Conservation (phyloP, 64 coral and sea anemone genomes). For the Actinia tenebrosa region DNA sequence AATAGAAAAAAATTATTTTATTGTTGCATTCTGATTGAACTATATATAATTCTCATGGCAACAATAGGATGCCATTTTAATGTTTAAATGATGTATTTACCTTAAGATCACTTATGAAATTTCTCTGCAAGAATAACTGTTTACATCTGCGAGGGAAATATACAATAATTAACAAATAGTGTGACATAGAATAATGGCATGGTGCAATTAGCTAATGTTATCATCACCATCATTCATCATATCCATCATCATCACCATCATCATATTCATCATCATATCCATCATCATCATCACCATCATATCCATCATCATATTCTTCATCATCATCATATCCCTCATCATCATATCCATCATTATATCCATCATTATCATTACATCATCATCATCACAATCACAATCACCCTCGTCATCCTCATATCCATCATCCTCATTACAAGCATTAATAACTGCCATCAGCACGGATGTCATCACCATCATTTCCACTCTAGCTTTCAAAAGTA, state of each 20-base stretch:
- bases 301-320: no score
- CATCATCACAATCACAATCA: no score
- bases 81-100: constrained; percentile 15
- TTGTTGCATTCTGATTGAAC: neutral
- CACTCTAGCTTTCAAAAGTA: no score
- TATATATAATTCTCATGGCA: no score
- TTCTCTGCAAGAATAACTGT: constrained; percentile 87
- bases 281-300: no score
- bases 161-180: neutral
- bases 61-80: neutral
- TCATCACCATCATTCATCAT: neutral
- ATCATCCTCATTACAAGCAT: no score
- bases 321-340: no score
- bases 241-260: neutral
- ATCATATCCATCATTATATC: no score
- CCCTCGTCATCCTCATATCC: no score
- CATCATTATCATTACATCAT: no score
- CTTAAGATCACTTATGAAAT: constrained; percentile 80
- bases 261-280: neutral
- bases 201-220: neutral
- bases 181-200: neutral
- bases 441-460: no score
- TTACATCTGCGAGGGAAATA: constrained; percentile 66
- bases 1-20: neutral
- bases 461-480: no score